Base-by-base conservation (phyloP, 2,113 vertebrate species). In the Podiceps cristatus region DNA sequence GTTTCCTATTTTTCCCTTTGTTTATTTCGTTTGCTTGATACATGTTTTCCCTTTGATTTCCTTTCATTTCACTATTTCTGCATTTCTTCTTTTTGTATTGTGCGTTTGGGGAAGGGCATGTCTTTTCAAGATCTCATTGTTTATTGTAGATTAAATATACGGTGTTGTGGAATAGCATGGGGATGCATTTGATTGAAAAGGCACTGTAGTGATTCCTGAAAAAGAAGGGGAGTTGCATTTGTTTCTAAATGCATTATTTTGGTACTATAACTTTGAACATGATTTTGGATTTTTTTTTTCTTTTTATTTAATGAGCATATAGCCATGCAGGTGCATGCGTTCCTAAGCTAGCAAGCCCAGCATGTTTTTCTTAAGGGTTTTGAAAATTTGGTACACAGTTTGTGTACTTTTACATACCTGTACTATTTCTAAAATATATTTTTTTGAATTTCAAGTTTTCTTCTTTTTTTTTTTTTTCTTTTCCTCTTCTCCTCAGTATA, bases 111-210 rank as follows among this genome's bases (percentile, higher is more conserved):
- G 87, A 96, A 93, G 96, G 80, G 58, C 84, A 37, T 85, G 79
- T 91, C 75, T 87, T 77, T 97, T 97, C 93, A 93, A 96, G 93
- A 96, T 87, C 97, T 98, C 0, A 15, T 83, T 83, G 91, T 97
- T 98, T 97, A 77, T 94, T 98, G 97, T 98, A 98, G 98, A 97
- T 98, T 98, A 93, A 93, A 87, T 68, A 84, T 93, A 88, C 93
- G 53, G 33, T 98, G 96, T 97, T 95, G 92, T 98, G 95, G 97
- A 98, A 98, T 97, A 98, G 98, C 98, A 98, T 98, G 98, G 96
- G 81, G 96, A 93, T 96, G 96, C 93, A 42, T 97, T 97, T 64
- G 96, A 67, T 94, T 98, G 97, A 94, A 97, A 98, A 96, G 98
- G 98, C 97, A 97, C 97, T 96, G 95, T 98, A 81, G 93, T 96